Conservation (phyloP, 1,140 invertebrate species). For the Macrostomum lignano region DNA sequence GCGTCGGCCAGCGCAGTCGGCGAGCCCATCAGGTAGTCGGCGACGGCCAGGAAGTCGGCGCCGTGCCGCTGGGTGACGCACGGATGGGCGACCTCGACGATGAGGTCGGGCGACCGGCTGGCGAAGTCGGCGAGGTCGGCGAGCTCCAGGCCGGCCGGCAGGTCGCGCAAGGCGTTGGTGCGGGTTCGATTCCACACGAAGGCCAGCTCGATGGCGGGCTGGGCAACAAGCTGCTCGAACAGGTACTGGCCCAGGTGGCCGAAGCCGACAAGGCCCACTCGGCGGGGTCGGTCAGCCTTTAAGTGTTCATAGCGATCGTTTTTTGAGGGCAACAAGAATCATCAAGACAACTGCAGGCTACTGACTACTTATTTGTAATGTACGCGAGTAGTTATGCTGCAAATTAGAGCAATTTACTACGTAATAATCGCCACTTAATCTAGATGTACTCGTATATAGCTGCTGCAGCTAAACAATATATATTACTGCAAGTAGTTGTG, state of each 20-base stretch:
- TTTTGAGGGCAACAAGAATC: no score
- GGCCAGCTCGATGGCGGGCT: conserved; percentile 22
- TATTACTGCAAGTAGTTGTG: no score
- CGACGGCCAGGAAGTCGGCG: conserved; percentile 23
- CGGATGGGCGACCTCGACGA: conserved; percentile 37
- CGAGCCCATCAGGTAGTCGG: conserved; percentile 33
- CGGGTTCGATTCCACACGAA: conserved; percentile 33
- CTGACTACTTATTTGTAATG: no score
- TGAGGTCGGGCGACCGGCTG: conserved; percentile 29
- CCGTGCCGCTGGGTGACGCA: conserved; percentile 30
- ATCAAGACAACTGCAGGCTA: no score
- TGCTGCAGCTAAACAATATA: no score
- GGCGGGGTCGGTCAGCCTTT: neutral
- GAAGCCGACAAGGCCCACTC: neutral
- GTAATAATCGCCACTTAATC: no score
- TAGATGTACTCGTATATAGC: no score
- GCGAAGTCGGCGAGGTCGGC: conserved; percentile 1
- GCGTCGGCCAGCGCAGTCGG: conserved; percentile 32
- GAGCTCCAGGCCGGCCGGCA: neutral
- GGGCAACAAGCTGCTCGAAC: conserved; percentile 17
- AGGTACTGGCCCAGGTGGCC: conserved; percentile 31
- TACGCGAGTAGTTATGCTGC: no score
- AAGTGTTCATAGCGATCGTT: no score
- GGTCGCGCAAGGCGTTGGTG: conserved; percentile 1
- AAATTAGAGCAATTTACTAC: no score